A percentile compares a stretch with the other conserved stretches of the same genome.
These are phyloP conservation scores for Uropetala carovei DNA, from an alignment of 2,888 invertebrate genomes.

Conservation along the genomic window DNA sequence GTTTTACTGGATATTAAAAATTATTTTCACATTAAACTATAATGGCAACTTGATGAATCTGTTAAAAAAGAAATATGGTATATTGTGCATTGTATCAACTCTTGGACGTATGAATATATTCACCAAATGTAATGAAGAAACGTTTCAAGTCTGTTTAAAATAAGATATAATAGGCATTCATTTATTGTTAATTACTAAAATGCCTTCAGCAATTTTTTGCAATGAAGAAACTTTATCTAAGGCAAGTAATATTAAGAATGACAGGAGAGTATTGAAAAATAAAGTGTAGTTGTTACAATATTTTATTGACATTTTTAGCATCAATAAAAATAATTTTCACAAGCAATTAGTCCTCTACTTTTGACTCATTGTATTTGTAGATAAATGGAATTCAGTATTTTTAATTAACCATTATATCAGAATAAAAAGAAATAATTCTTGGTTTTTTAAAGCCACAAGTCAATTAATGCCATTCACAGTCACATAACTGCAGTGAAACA, in stretches of 20 bases:
- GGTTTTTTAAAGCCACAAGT: no score
- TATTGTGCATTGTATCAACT: no score
- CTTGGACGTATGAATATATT: no score
- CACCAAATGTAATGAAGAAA: no score
- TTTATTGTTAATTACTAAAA: not conserved
- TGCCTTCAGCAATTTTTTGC: not conserved
- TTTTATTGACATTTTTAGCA: constrained; percentile 58
- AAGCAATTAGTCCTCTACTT: constrained; percentile 30
- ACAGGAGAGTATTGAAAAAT: not conserved
- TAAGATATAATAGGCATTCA: not conserved
- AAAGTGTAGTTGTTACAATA: constrained; percentile 3
- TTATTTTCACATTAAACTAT: no score
- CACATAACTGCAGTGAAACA: not conserved
- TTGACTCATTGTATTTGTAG: not conserved
- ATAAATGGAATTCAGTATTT: not conserved
- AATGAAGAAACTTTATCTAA: not conserved
- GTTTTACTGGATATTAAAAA: no score
- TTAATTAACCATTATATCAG: not conserved
- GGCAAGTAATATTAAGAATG: not conserved
- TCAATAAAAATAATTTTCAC: constrained; percentile 61
- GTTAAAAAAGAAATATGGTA: no score
- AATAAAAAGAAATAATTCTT: not conserved
- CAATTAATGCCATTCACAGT: no score
- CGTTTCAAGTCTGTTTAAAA: not conserved
- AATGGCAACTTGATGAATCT: no score